Evolutionary conservation across 2,888 invertebrate genomes (phyloP), one percentile per base, ranked within the genome.

Genomic region (Didymodactylos carnosus): DNA sequence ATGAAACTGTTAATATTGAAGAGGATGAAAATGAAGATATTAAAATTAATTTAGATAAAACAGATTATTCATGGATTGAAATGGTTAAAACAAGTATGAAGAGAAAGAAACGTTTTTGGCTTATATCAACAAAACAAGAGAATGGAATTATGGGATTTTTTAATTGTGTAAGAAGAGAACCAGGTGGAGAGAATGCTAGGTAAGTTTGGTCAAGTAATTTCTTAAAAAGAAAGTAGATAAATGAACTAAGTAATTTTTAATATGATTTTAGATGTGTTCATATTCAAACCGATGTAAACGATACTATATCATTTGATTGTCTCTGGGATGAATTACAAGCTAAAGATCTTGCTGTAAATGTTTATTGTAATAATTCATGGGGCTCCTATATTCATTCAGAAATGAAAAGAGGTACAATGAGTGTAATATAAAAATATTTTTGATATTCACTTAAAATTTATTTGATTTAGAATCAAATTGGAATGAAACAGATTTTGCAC

Each of bases 101-200:
- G 5, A 62, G 69, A 72, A 16, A 25, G 75, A 80, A 82, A 74
- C 83, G 83, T 70, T 78, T 86, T 49, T 86, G 86, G 86, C 78
- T 91, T 46, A 88, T 89, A 73, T 87, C 89, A 75, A 40, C 43
- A 19, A 25, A 25, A 40, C 87, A 88, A 79, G 88, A 88, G 62
- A 87, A 87, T 81, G 95, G 97, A 19, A 86, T 91, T 77, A 86
- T 94, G 75, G 97, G 97, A 69, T 86, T 97, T 81, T 88, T 90
- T 80, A 90, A 92, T 81, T 98, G 97, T 83, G 86, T 97, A 77
- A 89, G 89, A 79, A 88, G 88, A 79, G 95, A 95, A 86, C 87
- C 43, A n/a, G 72, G 49, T 29, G 72, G 72, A 29, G 39, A 72
- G 27, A 39, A 39, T 41, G 29, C 62, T 27, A 25, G 72, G 39